Evolutionary conservation across 2,797 vertebrate genomes (phyloP), one percentile per base, ranked within the genome.

Genomic region (Rhynchotus rufescens): DNA sequence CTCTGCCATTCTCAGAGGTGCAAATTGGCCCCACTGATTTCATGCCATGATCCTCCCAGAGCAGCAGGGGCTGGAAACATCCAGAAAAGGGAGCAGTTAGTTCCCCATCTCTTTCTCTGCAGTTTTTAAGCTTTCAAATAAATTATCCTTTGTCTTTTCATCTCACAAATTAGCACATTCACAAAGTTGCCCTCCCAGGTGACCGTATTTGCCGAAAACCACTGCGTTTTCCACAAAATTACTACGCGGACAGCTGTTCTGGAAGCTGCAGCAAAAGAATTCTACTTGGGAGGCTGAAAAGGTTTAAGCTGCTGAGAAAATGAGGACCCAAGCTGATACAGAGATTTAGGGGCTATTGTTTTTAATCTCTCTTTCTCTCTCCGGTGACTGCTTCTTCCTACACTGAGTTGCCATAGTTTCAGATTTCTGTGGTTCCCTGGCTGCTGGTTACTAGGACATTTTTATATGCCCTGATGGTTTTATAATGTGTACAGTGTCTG

Each of bases 331-430:
- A 89, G 71, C 90, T 88, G 90, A 83, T 67, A 21, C 0, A 85
- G 84, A 90, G 79, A 94, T 93, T 85, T 89, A 87, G 60, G 84
- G 76, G 82, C 90, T 81, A 90, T 92, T 92, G 93, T 95, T 92
- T 95, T 83, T 92, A 89, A 83, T 95, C 60, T 79, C 73, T 59
- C 49, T 57, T 40, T 40, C 21, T 56, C 62, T 85, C 77, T 68
- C 61, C 66, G 56, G 32, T 38, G 64, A 92, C 81, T 28, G 26
- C 25, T 80, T 82, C 91, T 87, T 90, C 90, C 90, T 49, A 42
- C 84, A 61, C 60, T 0, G 79, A 93, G 95, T 96, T 96, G 90
- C 96, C 94, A 96, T 96, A 96, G 93, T 95, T 96, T 89, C 95
- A 61, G 71, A 67, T 92, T 76, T 92, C 93, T 92, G 26, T 87